Evolutionary conservation across 2,113 vertebrate species (phyloP).

Genomic region (Apodemus speciosus): DNA sequence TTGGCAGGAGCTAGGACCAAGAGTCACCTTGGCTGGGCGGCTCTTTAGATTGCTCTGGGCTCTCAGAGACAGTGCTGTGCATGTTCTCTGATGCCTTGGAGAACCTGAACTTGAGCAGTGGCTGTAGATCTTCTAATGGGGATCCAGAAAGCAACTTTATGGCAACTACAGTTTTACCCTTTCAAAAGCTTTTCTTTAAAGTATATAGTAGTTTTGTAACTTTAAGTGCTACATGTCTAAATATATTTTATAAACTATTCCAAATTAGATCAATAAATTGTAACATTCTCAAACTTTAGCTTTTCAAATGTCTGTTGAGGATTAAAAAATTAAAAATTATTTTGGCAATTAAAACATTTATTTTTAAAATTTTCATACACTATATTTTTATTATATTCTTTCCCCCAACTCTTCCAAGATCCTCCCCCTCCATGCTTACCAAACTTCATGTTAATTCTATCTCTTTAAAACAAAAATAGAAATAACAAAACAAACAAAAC

Average conservation of each 20-base stretch:
- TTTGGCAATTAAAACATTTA: background rate
- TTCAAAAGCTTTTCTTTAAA: background rate
- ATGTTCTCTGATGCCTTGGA: background rate
- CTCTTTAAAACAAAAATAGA: background rate
- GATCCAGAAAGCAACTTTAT: background rate
- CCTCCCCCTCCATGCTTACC: background rate
- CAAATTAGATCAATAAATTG: slow-evolving; percentile 27
- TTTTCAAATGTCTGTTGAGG: slow-evolving; percentile 7
- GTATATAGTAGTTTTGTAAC: background rate
- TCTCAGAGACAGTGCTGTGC: background rate
- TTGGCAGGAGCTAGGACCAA: background rate
- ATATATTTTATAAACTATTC: slow-evolving; percentile 20
- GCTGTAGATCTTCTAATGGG: background rate
- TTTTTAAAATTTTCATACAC: background rate
- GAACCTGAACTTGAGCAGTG: background rate
- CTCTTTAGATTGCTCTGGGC: background rate
- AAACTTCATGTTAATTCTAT: background rate
- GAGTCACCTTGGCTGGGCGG: background rate
- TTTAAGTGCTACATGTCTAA: slow-evolving; percentile 5
- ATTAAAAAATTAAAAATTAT: background rate
- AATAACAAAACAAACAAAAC: background rate
- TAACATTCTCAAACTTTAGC: background rate
- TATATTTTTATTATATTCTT: background rate
- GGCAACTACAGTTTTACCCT: background rate
- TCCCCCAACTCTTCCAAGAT: background rate